Percentiles rank a stretch among this genome's conserved stretches.
These are phyloP conservation scores for Berghia stephanieae DNA, from an alignment of 1,140 invertebrate species.

Conservation along the genomic window DNA sequence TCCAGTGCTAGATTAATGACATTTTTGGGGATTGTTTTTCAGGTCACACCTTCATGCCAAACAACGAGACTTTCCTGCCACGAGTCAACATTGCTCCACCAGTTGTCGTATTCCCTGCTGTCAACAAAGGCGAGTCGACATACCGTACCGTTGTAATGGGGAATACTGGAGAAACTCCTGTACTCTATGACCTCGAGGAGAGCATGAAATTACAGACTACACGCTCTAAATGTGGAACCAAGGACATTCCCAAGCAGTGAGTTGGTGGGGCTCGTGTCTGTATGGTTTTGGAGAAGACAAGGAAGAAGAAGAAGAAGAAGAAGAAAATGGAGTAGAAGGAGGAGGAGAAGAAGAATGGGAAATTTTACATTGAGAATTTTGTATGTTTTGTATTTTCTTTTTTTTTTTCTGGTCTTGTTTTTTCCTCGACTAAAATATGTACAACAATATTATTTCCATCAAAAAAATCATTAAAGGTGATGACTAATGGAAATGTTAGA, in stretches of 20 bases:
- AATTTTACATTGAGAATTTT: no score
- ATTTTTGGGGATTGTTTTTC: no score
- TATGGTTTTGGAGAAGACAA: neutral
- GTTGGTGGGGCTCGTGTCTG: neutral
- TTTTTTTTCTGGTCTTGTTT: no score
- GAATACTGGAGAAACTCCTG: constrained; percentile 61
- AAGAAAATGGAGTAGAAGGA: neutral
- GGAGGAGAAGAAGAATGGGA: no score
- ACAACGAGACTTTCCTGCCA: constrained; percentile 64
- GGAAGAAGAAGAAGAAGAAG: neutral
- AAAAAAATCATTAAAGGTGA: no score
- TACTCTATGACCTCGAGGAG: constrained; percentile 53
- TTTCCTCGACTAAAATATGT: no score
- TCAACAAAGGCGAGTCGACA: constrained; percentile 58
- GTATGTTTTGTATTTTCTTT: no score
- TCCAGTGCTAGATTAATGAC: no score
- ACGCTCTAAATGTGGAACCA: constrained; percentile 29
- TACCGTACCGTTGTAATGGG: constrained; percentile 59
- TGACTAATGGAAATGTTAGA: no score
- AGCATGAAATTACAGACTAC: neutral
- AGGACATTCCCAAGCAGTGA: constrained; percentile 47
- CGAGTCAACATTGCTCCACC: constrained; percentile 46
- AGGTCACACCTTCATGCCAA: constrained; percentile 65
- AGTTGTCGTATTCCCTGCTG: constrained; percentile 60
- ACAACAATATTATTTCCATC: no score